A percentile compares a stretch with the other conserved stretches of the same genome.
phyloP scores from a whole-genome alignment of 2,113 vertebrate species.

The Probosciger aterrimus region DNA sequence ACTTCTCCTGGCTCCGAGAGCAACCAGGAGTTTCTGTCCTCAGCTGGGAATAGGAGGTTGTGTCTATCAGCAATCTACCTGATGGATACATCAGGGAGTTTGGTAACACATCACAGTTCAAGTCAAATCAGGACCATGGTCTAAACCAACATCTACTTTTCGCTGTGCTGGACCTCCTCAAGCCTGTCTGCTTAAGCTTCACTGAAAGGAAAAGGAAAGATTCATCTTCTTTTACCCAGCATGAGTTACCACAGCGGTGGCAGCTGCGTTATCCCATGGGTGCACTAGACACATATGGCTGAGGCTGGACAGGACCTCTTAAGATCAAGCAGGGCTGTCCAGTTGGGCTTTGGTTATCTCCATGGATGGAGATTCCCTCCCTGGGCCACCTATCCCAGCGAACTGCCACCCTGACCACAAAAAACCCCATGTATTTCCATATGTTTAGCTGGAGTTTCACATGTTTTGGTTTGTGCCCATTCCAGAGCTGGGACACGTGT shows the following conservation, averaged over 20 bases:
- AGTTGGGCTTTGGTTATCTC: fast-evolving
- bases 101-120: not conserved
- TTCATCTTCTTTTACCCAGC: not conserved
- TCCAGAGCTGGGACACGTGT: fast-evolving
- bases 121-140: no score
- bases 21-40: not conserved
- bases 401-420: fast-evolving
- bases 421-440: fast-evolving
- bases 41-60: not conserved
- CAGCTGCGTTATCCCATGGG: fast-evolving
- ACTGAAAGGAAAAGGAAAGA: not conserved
- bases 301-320: not conserved
- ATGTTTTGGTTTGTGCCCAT: fast-evolving
- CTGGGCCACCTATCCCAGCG: fast-evolving
- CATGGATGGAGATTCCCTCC: fast-evolving
- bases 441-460: fast-evolving
- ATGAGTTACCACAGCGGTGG: no score
- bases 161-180: no score
- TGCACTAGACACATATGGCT: fast-evolving
- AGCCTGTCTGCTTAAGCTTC: not conserved
- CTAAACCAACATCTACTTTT: not conserved
- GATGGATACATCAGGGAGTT: fast-evolving
- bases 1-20: fast-evolving
- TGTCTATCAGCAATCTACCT: not conserved
- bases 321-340: no score